Conservation (phyloP, 2,113 vertebrate genomes). For the Semnornis frantzii region DNA sequence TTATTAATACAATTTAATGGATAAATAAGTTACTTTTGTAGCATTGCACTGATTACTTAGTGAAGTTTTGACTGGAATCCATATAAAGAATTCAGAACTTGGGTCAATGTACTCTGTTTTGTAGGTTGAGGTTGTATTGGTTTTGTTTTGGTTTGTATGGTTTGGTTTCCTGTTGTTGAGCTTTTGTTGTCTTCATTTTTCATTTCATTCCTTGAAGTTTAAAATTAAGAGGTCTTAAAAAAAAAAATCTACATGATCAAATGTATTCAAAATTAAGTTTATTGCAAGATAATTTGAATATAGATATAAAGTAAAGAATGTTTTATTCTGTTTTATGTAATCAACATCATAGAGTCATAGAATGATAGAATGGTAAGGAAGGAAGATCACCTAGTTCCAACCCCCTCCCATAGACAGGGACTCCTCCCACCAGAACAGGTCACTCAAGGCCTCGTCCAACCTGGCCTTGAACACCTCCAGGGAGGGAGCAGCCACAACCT, state of each 20-base stretch:
- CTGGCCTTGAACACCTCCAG: no score
- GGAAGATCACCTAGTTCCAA: no score
- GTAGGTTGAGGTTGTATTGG: fast-evolving
- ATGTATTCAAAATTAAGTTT: not conserved
- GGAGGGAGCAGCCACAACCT: no score
- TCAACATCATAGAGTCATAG: not conserved
- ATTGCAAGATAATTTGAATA: not conserved
- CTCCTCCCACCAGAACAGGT: no score
- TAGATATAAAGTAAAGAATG: not conserved
- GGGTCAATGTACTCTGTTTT: not conserved
- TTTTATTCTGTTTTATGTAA: not conserved
- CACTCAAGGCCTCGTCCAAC: no score
- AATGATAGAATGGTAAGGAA: no score
- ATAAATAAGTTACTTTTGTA: not conserved
- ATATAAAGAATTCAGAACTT: not conserved
- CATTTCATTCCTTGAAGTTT: not conserved
- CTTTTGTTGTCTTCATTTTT: not conserved
- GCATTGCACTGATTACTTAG: not conserved
- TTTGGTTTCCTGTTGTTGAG: not conserved
- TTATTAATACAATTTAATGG: not conserved
- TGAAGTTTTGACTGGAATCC: not conserved
- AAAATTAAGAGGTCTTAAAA: not conserved
- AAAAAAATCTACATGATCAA: not conserved
- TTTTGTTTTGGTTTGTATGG: no score
- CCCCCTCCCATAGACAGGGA: no score